Evolutionary conservation across 1,140 invertebrate genomes (phyloP).

Genomic region (Nephotettix cincticeps): DNA sequence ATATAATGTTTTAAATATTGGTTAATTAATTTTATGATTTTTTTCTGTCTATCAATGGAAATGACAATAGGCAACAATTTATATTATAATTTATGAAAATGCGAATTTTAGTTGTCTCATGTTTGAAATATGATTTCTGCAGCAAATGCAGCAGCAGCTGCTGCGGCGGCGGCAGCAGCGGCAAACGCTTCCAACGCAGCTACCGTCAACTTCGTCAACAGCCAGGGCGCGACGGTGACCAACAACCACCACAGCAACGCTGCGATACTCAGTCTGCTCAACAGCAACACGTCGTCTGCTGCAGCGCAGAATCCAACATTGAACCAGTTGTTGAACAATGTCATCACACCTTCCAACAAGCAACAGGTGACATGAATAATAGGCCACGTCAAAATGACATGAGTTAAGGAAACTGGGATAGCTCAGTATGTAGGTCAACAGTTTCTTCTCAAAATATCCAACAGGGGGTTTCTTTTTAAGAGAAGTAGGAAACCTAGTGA

Average conservation of each 20-base stretch:
- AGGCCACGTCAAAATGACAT: too few relatives aligned
- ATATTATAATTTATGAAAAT: too few relatives aligned
- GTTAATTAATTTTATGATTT: too few relatives aligned
- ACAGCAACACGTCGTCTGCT: conserved; percentile 52
- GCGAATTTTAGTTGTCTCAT: too few relatives aligned
- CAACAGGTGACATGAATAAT: neutral
- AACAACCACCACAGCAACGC: conserved; percentile 53
- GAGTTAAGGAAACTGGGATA: too few relatives aligned
- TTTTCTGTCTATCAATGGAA: too few relatives aligned
- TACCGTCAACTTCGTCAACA: conserved; percentile 48
- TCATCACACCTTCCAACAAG: neutral
- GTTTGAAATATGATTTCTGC: neutral
- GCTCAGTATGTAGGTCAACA: too few relatives aligned
- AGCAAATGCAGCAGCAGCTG: conserved; percentile 46
- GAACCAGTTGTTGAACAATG: conserved; percentile 31
- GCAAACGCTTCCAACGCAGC: conserved; percentile 51
- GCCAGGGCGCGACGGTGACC: neutral
- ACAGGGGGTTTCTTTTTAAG: too few relatives aligned
- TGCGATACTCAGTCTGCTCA: conserved; percentile 71
- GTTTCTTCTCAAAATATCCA: too few relatives aligned
- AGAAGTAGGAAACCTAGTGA: too few relatives aligned
- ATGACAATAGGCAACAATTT: too few relatives aligned
- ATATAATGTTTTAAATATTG: too few relatives aligned
- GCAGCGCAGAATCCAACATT: conserved; percentile 47
- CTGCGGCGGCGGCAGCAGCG: conserved; percentile 54